Conservation (phyloP, 2,888 invertebrate species). For the Drosophila suboccidentalis region DNA sequence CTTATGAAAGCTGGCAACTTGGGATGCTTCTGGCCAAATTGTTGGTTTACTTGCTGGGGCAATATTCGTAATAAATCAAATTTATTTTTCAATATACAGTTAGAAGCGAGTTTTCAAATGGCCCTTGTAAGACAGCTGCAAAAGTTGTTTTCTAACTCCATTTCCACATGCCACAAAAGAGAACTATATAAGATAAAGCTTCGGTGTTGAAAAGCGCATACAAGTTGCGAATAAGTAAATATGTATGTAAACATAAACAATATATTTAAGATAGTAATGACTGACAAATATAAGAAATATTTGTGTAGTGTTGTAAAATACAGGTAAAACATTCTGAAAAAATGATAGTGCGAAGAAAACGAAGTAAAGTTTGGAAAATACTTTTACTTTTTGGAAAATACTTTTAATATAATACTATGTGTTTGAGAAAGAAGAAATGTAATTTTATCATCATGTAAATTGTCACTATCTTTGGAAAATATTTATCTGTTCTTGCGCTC, state of each 20-base stretch:
- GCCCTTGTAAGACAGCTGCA: constrained; percentile 16
- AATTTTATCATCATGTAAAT: too few relatives aligned
- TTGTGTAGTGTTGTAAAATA: neutral
- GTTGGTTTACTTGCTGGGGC: constrained; percentile 31
- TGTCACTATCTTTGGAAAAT: neutral
- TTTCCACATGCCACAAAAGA: constrained; percentile 19
- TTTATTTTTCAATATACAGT: constrained; percentile 68
- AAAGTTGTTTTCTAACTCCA: constrained; percentile 28
- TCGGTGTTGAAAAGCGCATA: neutral
- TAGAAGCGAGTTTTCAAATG: constrained; percentile 38
- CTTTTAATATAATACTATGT: too few relatives aligned
- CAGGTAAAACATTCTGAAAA: neutral
- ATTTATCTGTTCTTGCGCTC: too few relatives aligned
- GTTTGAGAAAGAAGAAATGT: too few relatives aligned
- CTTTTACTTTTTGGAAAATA: too few relatives aligned
- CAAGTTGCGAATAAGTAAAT: neutral
- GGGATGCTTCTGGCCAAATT: constrained; percentile 40
- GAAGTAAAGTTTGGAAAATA: too few relatives aligned
- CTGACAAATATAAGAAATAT: too few relatives aligned
- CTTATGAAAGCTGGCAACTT: constrained; percentile 48
- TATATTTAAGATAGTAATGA: too few relatives aligned
- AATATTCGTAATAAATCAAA: constrained; percentile 60
- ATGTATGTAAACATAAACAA: too few relatives aligned
- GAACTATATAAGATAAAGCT: neutral
- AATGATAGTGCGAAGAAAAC: neutral